Conservation (phyloP, 2,113 vertebrate genomes). For the Damaliscus lunatus region DNA sequence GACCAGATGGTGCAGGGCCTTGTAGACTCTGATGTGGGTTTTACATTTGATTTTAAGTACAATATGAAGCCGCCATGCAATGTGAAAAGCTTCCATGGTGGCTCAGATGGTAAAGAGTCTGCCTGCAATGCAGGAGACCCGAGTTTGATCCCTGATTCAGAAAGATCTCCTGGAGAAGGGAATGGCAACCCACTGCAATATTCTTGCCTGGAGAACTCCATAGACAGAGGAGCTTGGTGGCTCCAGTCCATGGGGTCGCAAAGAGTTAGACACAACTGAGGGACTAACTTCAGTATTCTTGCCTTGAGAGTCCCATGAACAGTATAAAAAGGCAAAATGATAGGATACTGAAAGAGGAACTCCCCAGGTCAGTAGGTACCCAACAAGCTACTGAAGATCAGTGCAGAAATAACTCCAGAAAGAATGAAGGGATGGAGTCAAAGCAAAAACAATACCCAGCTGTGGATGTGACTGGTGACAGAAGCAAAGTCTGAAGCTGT, state of each 20-base stretch:
- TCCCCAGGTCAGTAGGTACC: no score
- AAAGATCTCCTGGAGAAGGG: background rate
- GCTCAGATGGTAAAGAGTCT: background rate
- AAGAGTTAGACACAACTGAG: background rate
- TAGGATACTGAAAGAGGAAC: no score
- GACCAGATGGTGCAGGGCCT: background rate
- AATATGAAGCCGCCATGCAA: background rate
- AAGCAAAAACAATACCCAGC: no score
- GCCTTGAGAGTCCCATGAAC: no score
- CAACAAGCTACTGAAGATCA: no score
- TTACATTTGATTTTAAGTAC: background rate
- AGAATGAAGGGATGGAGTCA: no score
- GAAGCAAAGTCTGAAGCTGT: no score
- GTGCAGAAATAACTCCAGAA: no score
- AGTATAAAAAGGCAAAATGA: no score
- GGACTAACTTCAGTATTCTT: no score
- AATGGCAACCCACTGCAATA: background rate
- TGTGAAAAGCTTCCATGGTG: background rate
- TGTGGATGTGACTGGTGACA: no score
- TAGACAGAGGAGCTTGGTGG: background rate
- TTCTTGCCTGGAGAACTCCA: background rate
- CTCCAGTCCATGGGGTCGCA: background rate
- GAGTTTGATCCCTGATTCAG: background rate
- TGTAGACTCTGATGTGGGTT: background rate
- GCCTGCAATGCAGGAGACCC: background rate